Evolutionary conservation across 1,140 invertebrate genomes (phyloP).

Genomic region (Drosophila chauvacae): DNA sequence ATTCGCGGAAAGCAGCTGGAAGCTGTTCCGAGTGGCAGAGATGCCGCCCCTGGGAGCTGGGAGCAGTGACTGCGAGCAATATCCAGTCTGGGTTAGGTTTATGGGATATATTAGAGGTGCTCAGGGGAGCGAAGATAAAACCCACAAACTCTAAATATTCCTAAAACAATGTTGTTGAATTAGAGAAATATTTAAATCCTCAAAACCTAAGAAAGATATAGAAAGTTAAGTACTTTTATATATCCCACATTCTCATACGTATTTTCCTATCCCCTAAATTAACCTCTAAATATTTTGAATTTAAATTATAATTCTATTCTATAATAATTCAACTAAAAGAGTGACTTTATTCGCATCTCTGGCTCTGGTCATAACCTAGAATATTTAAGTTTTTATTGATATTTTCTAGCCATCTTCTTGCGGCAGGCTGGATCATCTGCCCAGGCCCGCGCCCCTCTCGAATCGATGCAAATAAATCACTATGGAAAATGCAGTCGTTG

Average conservation of each 20-base stretch:
- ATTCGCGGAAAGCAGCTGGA: conserved; percentile 79
- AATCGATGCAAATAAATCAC: conserved; percentile 77
- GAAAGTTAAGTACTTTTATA: too few species aligned
- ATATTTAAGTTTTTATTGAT: conserved; percentile 65
- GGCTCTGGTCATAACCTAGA: conserved; percentile 45
- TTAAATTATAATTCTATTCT: neutral
- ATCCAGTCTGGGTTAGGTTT: neutral
- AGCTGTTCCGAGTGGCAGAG: conserved; percentile 49
- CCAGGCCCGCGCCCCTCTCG: conserved; percentile 1
- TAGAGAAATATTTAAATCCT: too few species aligned
- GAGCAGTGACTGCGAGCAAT: conserved; percentile 5
- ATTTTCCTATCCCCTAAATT: too few species aligned
- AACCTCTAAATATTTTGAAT: too few species aligned
- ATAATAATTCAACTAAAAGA: too few species aligned
- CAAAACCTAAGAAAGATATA: too few species aligned
- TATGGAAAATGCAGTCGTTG: conserved; percentile 77
- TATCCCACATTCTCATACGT: too few species aligned
- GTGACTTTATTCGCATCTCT: conserved; percentile 37
- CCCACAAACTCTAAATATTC: too few species aligned
- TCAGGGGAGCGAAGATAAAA: too few species aligned
- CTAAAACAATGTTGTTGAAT: too few species aligned
- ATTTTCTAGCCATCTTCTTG: conserved; percentile 47
- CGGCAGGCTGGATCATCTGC: conserved; percentile 37
- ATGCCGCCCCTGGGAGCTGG: conserved; percentile 12
- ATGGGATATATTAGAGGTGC: neutral